Conservation (phyloP, 2,113 vertebrate genomes). For the Orientallactaga bullata region DNA sequence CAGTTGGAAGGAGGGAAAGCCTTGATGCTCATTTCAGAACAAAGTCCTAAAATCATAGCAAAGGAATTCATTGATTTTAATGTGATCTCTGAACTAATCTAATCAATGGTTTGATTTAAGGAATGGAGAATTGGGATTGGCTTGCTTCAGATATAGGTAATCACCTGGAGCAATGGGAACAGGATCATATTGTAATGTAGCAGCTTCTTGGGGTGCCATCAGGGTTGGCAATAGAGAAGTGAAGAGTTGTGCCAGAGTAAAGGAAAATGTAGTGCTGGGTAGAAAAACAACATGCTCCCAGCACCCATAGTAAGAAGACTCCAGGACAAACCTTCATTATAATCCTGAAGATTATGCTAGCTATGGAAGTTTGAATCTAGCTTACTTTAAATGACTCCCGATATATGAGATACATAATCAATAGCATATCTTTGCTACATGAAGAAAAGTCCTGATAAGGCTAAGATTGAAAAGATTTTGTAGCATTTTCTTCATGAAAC, state of each 20-base stretch:
- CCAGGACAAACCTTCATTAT: background rate
- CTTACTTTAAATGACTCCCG: background rate
- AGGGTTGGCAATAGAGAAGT: background rate
- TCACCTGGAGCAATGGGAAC: background rate
- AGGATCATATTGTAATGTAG: background rate
- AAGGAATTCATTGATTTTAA: background rate
- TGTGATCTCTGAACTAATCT: background rate
- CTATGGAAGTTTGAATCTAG: background rate
- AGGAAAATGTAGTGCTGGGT: background rate
- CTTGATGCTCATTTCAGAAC: constrained; percentile 12
- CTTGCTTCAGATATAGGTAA: background rate
- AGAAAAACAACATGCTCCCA: background rate
- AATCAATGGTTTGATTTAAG: background rate
- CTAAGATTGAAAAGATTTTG: constrained; percentile 26
- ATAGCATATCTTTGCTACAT: background rate
- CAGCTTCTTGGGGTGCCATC: background rate
- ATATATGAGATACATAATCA: background rate
- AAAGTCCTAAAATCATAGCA: constrained; percentile 51
- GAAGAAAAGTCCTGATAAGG: constrained; percentile 27
- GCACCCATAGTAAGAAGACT: background rate
- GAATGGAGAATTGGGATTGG: background rate
- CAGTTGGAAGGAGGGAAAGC: background rate
- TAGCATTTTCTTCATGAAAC: constrained; percentile 7
- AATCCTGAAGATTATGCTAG: background rate
- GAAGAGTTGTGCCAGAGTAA: background rate